These are phyloP conservation scores for Anthopleura sola DNA, from an alignment of 64 coral and sea anemone species.

Conservation along the genomic window DNA sequence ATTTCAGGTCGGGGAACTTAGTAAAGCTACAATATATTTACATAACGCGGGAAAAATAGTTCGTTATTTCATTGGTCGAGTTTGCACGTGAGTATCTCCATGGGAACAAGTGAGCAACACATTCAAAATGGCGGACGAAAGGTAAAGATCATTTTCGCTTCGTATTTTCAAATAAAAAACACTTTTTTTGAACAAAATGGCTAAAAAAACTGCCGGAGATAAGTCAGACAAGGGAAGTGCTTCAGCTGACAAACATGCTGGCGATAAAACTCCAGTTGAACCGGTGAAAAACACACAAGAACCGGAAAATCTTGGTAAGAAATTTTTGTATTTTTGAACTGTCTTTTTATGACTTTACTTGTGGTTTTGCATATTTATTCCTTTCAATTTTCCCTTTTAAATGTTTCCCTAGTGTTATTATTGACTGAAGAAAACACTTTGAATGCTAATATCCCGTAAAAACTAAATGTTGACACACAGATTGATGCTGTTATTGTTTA, in stretches of 20 bases:
- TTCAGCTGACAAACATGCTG: slow-evolving; percentile 61
- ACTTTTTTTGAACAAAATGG: slow-evolving; percentile 46
- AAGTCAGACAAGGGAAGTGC: slow-evolving; percentile 64
- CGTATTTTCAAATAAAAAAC: not conserved
- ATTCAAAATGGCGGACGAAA: slow-evolving; percentile 66
- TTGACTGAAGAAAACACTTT: not conserved
- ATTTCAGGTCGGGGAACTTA: too few species aligned
- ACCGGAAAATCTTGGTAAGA: slow-evolving; percentile 60
- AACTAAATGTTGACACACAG: not conserved
- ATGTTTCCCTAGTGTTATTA: not conserved
- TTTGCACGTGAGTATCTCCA: slow-evolving; percentile 3
- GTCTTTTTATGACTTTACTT: not conserved
- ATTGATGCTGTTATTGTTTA: not conserved
- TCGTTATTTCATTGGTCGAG: not conserved
- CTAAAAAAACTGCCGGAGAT: slow-evolving; percentile 68
- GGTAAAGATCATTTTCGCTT: not conserved
- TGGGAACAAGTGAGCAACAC: slow-evolving; percentile 1
- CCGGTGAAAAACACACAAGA: slow-evolving; percentile 51
- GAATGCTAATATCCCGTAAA: not conserved
- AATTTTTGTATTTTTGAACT: not conserved
- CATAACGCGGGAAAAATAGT: too few species aligned
- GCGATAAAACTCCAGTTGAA: slow-evolving; percentile 86
- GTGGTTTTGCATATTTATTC: too few species aligned
- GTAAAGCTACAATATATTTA: too few species aligned
- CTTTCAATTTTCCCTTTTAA: not conserved